These are phyloP conservation scores for Ophioninae sp. DNA, from an alignment of 2,888 invertebrate genomes.

Conservation along the genomic window DNA sequence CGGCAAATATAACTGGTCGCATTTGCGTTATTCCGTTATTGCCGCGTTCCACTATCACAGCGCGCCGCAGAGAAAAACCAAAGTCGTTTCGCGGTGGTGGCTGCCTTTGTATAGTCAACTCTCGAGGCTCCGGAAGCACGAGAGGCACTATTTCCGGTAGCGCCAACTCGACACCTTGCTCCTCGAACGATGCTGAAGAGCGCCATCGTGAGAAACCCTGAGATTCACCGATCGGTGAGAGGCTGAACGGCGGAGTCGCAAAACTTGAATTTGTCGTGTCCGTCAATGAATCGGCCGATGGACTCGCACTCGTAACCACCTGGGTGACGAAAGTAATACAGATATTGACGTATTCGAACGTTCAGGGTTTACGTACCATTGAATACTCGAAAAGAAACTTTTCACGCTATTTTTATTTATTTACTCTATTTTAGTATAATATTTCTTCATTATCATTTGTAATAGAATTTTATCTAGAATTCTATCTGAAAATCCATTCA, in stretches of 20 bases:
- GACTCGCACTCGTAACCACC: conserved; percentile 90
- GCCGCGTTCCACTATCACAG: conserved; percentile 89
- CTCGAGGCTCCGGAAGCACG: conserved; percentile 87
- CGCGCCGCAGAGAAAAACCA: conserved; percentile 95
- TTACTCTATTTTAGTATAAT: no score
- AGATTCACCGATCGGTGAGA: conserved; percentile 92
- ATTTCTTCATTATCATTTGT: no score
- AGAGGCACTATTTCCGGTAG: conserved; percentile 87
- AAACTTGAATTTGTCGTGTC: conserved; percentile 94
- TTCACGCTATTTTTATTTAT: no score
- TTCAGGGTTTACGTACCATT: no score
- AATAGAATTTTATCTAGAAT: no score
- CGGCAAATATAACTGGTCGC: conserved; percentile 93
- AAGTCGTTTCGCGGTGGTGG: conserved; percentile 94
- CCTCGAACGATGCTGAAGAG: conserved; percentile 89
- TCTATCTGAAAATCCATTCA: no score
- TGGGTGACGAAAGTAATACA: conserved; percentile 67
- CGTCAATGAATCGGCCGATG: conserved; percentile 91
- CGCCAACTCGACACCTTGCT: conserved; percentile 85
- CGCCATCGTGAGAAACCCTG: conserved; percentile 91
- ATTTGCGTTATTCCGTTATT: conserved; percentile 82
- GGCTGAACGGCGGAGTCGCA: conserved; percentile 92
- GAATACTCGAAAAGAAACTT: no score
- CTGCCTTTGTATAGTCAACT: conserved; percentile 89
- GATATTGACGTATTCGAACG: no score